Conservation (phyloP, 2,888 invertebrate genomes). For the Scaptomyza polygonia region DNA sequence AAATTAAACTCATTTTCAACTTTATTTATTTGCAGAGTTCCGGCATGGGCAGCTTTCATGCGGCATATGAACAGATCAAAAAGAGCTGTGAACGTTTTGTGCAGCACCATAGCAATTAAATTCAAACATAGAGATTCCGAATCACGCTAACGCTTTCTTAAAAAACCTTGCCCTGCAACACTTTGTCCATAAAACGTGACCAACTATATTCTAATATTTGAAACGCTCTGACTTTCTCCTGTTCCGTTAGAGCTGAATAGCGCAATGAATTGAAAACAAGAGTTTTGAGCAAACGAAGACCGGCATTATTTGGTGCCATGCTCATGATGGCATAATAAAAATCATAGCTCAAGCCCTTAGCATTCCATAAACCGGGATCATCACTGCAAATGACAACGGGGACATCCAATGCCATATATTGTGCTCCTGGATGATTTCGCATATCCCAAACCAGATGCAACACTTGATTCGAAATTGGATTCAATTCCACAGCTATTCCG, state of each 20-base stretch:
- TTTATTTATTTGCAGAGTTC: constrained; percentile 55
- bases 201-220: constrained; percentile 71
- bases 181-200: constrained; percentile 76
- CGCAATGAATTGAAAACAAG: constrained; percentile 87
- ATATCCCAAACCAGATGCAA: constrained; percentile 86
- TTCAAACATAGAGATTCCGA: background rate
- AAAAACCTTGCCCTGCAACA: constrained; percentile 70
- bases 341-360: constrained; percentile 87
- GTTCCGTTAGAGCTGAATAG: constrained; percentile 71
- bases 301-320: constrained; percentile 86
- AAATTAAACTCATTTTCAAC: too few species aligned
- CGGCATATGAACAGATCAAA: constrained; percentile 72
- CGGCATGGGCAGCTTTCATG: constrained; percentile 74
- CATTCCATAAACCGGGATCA: constrained; percentile 88
- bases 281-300: constrained; percentile 87
- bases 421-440: constrained; percentile 87
- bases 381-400: constrained; percentile 88
- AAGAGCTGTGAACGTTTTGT: constrained; percentile 72
- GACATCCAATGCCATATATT: constrained; percentile 86
- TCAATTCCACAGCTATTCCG: constrained; percentile 82
- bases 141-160: background rate
- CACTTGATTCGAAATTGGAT: constrained; percentile 84
- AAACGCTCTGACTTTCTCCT: constrained; percentile 68
- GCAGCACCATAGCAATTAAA: constrained; percentile 28
- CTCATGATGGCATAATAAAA: constrained; percentile 89